Evolutionary conservation across 1,140 invertebrate species (phyloP).

Genomic region (Drosophila takahashii): DNA sequence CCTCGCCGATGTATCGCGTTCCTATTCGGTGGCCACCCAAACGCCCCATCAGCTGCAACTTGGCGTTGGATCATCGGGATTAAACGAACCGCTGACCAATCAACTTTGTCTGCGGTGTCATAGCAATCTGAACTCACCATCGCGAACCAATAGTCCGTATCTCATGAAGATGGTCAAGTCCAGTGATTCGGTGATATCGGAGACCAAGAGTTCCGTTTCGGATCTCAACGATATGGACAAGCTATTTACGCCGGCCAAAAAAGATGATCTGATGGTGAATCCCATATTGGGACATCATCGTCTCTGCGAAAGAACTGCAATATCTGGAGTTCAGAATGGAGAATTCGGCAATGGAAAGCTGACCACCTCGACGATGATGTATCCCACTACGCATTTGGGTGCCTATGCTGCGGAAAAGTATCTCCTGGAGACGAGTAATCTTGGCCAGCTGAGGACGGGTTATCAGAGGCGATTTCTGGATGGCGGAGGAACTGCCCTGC

Average conservation of each 20-base stretch:
- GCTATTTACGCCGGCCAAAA: conserved; percentile 79
- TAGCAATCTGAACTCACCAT: conserved; percentile 83
- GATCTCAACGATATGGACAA: conserved; percentile 83
- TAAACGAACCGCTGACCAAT: conserved; percentile 84
- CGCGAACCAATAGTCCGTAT: conserved; percentile 83
- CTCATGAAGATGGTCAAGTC: conserved; percentile 84
- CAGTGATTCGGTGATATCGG: conserved; percentile 83
- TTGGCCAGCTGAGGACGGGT: conserved; percentile 56
- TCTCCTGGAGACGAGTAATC: conserved; percentile 71
- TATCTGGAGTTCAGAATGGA: neutral
- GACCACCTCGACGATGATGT: conserved; percentile 70
- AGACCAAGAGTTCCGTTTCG: conserved; percentile 84
- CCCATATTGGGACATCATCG: conserved; percentile 87
- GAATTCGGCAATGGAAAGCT: conserved; percentile 53
- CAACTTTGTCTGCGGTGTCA: conserved; percentile 87
- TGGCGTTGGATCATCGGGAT: conserved; percentile 2
- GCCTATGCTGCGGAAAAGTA: conserved; percentile 76
- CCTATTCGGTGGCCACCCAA: conserved; percentile 87
- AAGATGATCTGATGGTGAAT: conserved; percentile 85
- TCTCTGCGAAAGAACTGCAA: conserved; percentile 85
- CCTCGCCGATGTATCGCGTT: conserved; percentile 86
- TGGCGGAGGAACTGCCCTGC: conserved; percentile 75
- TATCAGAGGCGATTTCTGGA: conserved; percentile 74
- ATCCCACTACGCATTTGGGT: conserved; percentile 70
- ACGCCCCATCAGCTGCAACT: conserved; percentile 82